These are phyloP conservation scores for Tautogolabrus adspersus DNA, from an alignment of 2,113 vertebrate species.

Conservation along the genomic window DNA sequence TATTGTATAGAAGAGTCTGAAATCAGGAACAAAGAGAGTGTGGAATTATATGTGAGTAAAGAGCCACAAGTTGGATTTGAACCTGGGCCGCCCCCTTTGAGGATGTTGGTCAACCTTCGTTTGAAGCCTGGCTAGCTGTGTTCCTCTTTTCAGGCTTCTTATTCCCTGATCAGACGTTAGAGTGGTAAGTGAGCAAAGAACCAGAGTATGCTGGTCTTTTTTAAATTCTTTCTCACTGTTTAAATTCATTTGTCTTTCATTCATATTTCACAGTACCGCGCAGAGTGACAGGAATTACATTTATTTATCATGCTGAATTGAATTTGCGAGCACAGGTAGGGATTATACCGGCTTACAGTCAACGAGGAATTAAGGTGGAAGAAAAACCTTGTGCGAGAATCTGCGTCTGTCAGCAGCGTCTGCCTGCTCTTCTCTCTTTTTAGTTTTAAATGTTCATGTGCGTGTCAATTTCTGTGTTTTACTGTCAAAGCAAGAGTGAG, in stretches of 20 bases:
- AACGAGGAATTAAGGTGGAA: not conserved
- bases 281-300: conserved; percentile 8
- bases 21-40: too few species aligned
- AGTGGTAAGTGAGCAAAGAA: not conserved
- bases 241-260: not conserved
- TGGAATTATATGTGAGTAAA: too few species aligned
- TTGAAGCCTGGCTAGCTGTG: not conserved
- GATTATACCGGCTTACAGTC: not conserved
- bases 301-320: conserved; percentile 12
- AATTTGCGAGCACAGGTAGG: conserved; percentile 10
- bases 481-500: not conserved
- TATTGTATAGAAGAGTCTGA: too few species aligned
- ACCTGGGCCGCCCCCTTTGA: too few species aligned
- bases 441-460: not conserved
- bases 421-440: not conserved
- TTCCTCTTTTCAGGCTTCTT: not conserved
- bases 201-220: not conserved
- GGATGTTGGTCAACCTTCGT: too few species aligned
- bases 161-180: not conserved
- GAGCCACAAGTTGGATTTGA: too few species aligned
- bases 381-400: not conserved
- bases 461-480: too few species aligned
- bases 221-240: not conserved
- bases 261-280: not conserved
- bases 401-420: not conserved